Conservation (phyloP, 2,113 vertebrate species). For the Pampusana beccarii region DNA sequence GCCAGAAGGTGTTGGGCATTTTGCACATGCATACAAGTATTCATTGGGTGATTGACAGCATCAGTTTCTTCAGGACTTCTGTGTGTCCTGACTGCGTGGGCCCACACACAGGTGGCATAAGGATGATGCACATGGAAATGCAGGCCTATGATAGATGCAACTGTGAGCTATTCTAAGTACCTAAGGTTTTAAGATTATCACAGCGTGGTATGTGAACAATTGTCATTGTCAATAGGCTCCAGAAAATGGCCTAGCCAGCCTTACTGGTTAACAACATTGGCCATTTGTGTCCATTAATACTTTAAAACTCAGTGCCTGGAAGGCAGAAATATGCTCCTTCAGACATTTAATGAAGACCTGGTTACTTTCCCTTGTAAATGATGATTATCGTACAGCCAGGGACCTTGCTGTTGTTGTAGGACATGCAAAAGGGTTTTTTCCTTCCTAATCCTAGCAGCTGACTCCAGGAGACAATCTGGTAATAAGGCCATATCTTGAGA, state of each 20-base stretch:
- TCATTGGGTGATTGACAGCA: rapidly evolving
- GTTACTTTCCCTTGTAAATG: neutral
- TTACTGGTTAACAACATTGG: neutral
- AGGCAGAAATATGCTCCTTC: neutral
- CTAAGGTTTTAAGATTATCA: neutral
- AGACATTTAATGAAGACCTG: neutral
- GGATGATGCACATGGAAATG: neutral
- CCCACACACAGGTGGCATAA: neutral
- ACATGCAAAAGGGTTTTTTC: neutral
- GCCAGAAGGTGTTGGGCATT: rapidly evolving
- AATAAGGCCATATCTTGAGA: neutral
- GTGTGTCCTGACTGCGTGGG: neutral
- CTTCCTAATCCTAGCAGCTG: neutral
- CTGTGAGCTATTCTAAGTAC: neutral
- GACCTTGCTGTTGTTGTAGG: neutral
- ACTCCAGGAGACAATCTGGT: neutral
- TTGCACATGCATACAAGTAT: rapidly evolving
- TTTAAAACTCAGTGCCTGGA: neutral
- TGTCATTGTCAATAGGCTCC: neutral
- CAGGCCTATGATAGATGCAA: neutral
- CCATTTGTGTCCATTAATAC: neutral
- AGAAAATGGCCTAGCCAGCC: neutral
- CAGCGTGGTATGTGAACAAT: neutral
- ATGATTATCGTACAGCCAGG: neutral
- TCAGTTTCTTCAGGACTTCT: neutral